Percentiles rank a stretch among this genome's conserved stretches.
phyloP scores from a whole-genome alignment of 2,797 vertebrate species.

The Macrochelys suwanniensis region DNA sequence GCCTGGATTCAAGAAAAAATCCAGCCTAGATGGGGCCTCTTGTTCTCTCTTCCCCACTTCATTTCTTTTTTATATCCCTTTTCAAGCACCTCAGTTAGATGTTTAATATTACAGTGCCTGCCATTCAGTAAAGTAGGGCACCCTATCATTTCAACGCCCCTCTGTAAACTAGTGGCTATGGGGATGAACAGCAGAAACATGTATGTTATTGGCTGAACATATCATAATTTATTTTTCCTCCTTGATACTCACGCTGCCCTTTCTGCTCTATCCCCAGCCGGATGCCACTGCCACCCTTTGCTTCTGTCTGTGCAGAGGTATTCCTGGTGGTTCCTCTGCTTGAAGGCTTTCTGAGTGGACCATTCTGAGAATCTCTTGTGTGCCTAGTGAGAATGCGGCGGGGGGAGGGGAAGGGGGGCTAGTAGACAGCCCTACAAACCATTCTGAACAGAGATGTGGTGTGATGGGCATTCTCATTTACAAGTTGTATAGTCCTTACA shows the following conservation, averaged over 20 bases:
- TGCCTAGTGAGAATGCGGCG: background rate
- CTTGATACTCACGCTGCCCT: background rate
- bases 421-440: background rate
- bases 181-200: background rate
- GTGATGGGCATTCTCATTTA: background rate
- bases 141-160: background rate
- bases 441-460: background rate
- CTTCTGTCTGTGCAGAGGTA: background rate
- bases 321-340: background rate
- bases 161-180: background rate
- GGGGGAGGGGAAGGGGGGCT: too few relatives aligned
- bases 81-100: background rate
- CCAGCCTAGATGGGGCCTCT: background rate
- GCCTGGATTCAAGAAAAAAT: background rate
- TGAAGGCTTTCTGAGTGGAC: background rate
- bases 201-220: background rate
- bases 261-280: background rate
- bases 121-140: background rate
- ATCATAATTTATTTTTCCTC: background rate
- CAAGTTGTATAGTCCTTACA: background rate
- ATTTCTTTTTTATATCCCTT: background rate
- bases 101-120: background rate
- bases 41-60: background rate
- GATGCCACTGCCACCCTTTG: background rate
- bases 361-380: background rate